Conservation (phyloP, 1,140 invertebrate species). For the Ridgeia piscesae region DNA sequence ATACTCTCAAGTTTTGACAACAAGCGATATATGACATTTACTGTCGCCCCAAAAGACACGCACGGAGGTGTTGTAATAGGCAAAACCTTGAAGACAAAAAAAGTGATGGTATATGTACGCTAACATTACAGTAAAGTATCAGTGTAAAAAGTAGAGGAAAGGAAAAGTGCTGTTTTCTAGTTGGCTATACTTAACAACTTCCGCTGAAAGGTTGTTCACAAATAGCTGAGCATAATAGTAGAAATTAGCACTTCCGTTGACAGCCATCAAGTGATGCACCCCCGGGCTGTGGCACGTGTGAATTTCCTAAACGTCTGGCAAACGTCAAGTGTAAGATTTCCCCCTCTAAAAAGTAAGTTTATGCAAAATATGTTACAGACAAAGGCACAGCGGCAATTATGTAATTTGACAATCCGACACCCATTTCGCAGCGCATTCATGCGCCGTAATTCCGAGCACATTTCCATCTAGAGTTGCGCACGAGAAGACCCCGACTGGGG, state of each 20-base stretch:
- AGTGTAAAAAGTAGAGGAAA: too few relatives aligned
- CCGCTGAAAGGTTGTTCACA: background rate
- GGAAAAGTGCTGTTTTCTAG: background rate
- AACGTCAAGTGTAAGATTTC: background rate
- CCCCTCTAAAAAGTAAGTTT: background rate
- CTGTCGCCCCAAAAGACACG: too few relatives aligned
- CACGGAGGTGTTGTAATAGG: too few relatives aligned
- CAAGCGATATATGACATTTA: too few relatives aligned
- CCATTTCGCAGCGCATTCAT: background rate
- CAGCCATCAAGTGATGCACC: background rate
- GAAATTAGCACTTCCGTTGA: background rate
- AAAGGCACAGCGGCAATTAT: background rate
- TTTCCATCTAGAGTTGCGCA: background rate
- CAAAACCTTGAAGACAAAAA: too few relatives aligned
- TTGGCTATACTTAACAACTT: background rate
- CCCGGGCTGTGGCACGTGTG: background rate
- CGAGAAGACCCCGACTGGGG: background rate
- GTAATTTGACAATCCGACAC: background rate
- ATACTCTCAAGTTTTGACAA: too few relatives aligned
- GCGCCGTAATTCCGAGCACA: background rate
- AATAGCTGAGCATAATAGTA: background rate
- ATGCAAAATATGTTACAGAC: background rate
- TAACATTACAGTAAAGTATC: too few relatives aligned
- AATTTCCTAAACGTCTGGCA: background rate
- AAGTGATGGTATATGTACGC: too few relatives aligned